Conservation (phyloP, 2,888 invertebrate species). For the Anarsia innoxiella region DNA sequence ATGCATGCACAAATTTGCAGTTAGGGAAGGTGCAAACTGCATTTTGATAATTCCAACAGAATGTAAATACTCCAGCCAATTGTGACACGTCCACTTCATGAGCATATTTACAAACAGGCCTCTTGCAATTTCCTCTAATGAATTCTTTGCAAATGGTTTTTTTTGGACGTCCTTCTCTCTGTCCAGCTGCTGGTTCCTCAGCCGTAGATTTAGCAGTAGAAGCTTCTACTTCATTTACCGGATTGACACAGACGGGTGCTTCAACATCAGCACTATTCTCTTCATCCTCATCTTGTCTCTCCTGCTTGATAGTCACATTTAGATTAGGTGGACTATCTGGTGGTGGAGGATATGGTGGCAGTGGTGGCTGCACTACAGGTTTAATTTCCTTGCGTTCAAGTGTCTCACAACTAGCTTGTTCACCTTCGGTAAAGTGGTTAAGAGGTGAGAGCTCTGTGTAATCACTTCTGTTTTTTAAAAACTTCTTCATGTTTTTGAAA, state of each 20-base stretch:
- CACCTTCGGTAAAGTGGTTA: too few species aligned
- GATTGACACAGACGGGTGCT: background rate
- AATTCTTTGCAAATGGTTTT: conserved; percentile 45
- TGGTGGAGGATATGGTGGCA: conserved; percentile 37
- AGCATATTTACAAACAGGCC: conserved; percentile 35
- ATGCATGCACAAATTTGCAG: conserved; percentile 54
- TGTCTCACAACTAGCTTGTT: too few species aligned
- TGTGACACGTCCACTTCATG: conserved; percentile 44
- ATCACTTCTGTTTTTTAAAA: conserved; percentile 25
- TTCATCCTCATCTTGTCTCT: conserved; percentile 32
- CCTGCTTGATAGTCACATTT: conserved; percentile 29
- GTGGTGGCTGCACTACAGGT: conserved; percentile 32
- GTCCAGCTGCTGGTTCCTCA: background rate
- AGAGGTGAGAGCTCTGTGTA: conserved; percentile 7
- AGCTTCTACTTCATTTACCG: too few species aligned
- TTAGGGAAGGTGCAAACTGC: conserved; percentile 32
- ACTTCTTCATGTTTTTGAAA: conserved; percentile 56
- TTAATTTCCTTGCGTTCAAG: background rate
- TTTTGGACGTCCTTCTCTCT: conserved; percentile 1
- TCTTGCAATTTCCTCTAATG: conserved; percentile 42
- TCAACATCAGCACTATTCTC: background rate
- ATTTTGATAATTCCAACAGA: conserved; percentile 53
- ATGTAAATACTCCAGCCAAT: conserved; percentile 41
- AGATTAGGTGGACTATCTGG: conserved; percentile 21
- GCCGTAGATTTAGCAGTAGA: background rate